Evolutionary conservation across 2,797 vertebrate species (phyloP).

Genomic region (Lagorchestes hirsutus): DNA sequence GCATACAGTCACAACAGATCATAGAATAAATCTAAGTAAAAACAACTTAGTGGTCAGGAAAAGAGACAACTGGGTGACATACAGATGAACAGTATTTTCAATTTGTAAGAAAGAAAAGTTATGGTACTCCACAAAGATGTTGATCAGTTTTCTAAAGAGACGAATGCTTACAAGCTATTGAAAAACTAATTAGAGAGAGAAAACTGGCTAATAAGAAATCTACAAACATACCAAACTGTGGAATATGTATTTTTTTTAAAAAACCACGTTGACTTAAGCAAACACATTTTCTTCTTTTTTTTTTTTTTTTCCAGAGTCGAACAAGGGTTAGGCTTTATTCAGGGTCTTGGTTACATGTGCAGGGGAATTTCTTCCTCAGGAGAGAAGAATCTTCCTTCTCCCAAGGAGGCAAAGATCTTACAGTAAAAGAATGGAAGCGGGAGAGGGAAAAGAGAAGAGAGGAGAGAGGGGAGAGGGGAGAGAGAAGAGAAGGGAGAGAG

Average conservation of each 20-base stretch:
- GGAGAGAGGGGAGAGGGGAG: too few relatives aligned
- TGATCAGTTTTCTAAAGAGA: constrained; percentile 55
- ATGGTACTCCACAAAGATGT: constrained; percentile 59
- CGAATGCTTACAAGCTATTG: constrained; percentile 50
- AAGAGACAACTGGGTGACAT: constrained; percentile 53
- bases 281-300: constrained; percentile 31
- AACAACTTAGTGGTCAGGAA: constrained; percentile 79
- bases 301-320: too few relatives aligned
- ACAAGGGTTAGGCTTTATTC: too few relatives aligned
- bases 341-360: too few relatives aligned
- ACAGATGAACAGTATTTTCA: constrained; percentile 68
- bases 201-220: constrained; percentile 26
- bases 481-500: too few relatives aligned
- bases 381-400: too few relatives aligned
- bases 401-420: too few relatives aligned
- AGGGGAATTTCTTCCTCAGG: too few relatives aligned
- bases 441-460: too few relatives aligned
- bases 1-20: constrained; percentile 78
- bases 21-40: constrained; percentile 82
- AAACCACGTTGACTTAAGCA: not conserved
- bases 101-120: constrained; percentile 74
- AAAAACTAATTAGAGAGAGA: constrained; percentile 56
- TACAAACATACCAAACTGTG: constrained; percentile 1
- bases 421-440: too few relatives aligned
- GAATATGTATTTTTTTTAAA: not conserved